Evolutionary conservation across 2,113 vertebrate species (phyloP).

Genomic region (Sialia sialis): DNA sequence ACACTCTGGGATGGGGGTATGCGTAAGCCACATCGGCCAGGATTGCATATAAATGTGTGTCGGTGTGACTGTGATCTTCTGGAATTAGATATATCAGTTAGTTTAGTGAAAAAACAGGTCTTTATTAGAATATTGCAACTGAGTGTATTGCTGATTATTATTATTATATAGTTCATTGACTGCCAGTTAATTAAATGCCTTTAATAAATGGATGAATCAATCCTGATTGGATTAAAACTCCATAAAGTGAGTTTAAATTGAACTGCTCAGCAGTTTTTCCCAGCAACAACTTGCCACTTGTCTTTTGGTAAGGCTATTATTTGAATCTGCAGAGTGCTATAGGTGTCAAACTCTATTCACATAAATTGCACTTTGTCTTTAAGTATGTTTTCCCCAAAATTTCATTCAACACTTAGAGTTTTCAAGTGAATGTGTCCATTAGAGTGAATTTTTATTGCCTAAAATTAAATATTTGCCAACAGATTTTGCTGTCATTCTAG

Average conservation of each 20-base stretch:
- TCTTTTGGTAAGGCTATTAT: not conserved
- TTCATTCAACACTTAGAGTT: not conserved
- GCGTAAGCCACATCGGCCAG: rapidly evolving
- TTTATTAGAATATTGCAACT: not conserved
- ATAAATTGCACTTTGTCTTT: not conserved
- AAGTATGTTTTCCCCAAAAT: not conserved
- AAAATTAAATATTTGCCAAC: not conserved
- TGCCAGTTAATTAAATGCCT: not conserved
- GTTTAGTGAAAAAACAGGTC: not conserved
- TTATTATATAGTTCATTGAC: not conserved
- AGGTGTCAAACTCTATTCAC: not conserved
- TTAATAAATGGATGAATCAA: not conserved
- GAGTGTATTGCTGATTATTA: not conserved
- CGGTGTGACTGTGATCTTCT: not conserved
- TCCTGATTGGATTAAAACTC: not conserved
- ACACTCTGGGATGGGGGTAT: rapidly evolving
- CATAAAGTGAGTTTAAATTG: not conserved
- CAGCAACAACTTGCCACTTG: not conserved
- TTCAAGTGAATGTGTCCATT: not conserved
- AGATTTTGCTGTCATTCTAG: not conserved
- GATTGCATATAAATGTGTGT: not conserved
- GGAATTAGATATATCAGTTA: not conserved
- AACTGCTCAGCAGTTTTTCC: not conserved
- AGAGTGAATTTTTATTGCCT: not conserved
- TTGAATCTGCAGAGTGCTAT: not conserved